Conservation (phyloP, 2,888 invertebrate species). For the Physocephala rufipes region DNA sequence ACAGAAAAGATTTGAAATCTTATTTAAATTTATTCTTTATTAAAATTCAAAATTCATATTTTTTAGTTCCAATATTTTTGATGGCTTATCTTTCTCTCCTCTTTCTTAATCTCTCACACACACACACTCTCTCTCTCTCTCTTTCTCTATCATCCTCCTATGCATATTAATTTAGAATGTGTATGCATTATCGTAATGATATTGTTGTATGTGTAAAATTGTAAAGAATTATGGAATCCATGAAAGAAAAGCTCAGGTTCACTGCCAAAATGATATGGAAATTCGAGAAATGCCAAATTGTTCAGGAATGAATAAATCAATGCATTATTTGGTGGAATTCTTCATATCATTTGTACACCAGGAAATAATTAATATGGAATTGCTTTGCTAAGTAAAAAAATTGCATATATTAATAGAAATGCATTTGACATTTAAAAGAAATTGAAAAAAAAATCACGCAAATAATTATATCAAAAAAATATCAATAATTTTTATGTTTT, state of each 20-base stretch:
- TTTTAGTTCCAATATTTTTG: too few species aligned
- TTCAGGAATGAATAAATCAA: slow-evolving; percentile 12
- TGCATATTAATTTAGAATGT: not conserved
- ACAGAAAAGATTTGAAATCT: too few species aligned
- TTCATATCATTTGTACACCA: slow-evolving; percentile 22
- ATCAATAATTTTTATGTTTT: too few species aligned
- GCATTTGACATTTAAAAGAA: not conserved
- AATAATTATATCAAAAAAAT: too few species aligned
- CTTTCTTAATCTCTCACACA: too few species aligned
- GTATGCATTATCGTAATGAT: too few species aligned
- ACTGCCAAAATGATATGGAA: slow-evolving; percentile 56
- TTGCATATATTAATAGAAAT: not conserved
- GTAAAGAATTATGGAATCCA: slow-evolving; percentile 29
- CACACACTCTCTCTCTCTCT: not conserved
- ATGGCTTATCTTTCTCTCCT: too few species aligned
- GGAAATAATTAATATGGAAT: not conserved
- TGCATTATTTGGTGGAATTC: slow-evolving; percentile 8
- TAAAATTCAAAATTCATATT: too few species aligned
- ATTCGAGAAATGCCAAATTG: slow-evolving; percentile 29
- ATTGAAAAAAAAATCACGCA: not conserved
- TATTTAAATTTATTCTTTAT: too few species aligned
- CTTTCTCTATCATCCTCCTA: not conserved
- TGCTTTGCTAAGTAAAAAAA: slow-evolving; percentile 11
- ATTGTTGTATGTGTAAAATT: slow-evolving; percentile 17
- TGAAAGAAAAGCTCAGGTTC: slow-evolving; percentile 60